Percentiles rank a stretch among this genome's conserved stretches.
These are phyloP conservation scores for Chrysolina haemoptera DNA, from an alignment of 2,888 invertebrate genomes.

Conservation along the genomic window DNA sequence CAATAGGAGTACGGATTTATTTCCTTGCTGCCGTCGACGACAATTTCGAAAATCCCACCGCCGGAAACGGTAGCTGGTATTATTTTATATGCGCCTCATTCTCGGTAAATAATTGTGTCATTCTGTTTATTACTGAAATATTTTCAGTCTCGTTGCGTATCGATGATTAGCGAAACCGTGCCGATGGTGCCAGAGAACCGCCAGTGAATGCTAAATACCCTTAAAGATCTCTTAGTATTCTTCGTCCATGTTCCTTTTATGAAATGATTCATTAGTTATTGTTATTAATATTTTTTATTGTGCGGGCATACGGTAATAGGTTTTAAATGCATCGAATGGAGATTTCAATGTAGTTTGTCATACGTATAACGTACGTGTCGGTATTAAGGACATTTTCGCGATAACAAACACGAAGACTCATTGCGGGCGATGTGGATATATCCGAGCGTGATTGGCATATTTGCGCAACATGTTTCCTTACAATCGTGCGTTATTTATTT, in stretches of 20 bases:
- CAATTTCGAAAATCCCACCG: constrained; percentile 47
- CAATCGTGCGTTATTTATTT: too few relatives aligned
- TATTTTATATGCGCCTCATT: constrained; percentile 55
- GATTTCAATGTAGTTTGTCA: constrained; percentile 59
- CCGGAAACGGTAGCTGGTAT: constrained; percentile 52
- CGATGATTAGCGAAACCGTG: constrained; percentile 62
- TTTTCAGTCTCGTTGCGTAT: constrained; percentile 61
- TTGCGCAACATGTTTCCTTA: not conserved
- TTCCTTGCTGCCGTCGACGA: constrained; percentile 41
- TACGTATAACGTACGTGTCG: constrained; percentile 55
- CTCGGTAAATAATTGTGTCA: constrained; percentile 61
- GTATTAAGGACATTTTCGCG: constrained; percentile 49
- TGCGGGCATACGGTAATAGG: constrained; percentile 53
- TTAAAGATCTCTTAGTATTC: constrained; percentile 61
- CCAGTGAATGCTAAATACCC: constrained; percentile 58
- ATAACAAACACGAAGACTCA: not conserved
- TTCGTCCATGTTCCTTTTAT: constrained; percentile 53
- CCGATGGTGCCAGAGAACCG: constrained; percentile 53
- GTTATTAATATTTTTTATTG: constrained; percentile 55
- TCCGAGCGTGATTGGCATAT: not conserved
- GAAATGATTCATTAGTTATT: constrained; percentile 61
- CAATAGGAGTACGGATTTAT: constrained; percentile 40
- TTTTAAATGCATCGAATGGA: constrained; percentile 55
- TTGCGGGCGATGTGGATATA: constrained; percentile 3
- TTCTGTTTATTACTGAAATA: constrained; percentile 56